Base-by-base conservation (phyloP, 2,888 invertebrate genomes). In the Drosophila subquinaria region DNA sequence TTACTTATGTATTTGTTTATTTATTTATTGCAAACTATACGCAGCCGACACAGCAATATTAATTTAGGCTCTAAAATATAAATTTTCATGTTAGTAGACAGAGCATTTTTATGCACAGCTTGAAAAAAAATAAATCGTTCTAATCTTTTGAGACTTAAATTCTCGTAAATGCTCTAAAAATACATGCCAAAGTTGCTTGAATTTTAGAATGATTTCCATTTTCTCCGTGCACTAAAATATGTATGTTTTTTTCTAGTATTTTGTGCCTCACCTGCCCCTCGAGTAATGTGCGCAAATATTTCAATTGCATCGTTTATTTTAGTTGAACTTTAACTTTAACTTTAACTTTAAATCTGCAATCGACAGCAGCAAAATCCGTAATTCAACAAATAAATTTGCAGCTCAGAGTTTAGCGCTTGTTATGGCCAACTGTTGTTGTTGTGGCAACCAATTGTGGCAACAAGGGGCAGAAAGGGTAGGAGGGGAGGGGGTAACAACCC, bases 281-380 rank as follows among this genome's bases (percentile, higher is more conserved):
- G 69, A 96, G 92, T 84, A 97, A 93, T 4, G 96, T 96, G 93
- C 96, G 95, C 65, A 96, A 94, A 93, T 96, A 97, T 93, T 97
- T 97, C 45, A 97, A 93, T 85, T 97, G 95, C 97, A 97, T 97
- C 48, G 36, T 47, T 17, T 27, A 15, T 42, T 35, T 10, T 23
- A 4, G 10, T 20, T 20, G 23, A 35, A 15, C 20, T 38, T 51
- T n/a, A 36, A 11, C 5, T 62, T 48, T 1, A 47, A 27, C 20
- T 38, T 51, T n/a, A 36, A 11, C 5, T 62, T 51, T 1, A 47
- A 27, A 57, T 23, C 52, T 23, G 30, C 43, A 8, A 27, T 42
- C 51, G 51, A 51, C 35, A 51, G 35, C 20, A 10, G 17, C 17
- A 27, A 51, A 51, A 45, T 68, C 15, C 11, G 23, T 20, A 27